A percentile compares a stretch with the other conserved stretches of the same genome.
phyloP scores from a whole-genome alignment of 2,797 vertebrate species.

The Amphiprion clarkii region DNA sequence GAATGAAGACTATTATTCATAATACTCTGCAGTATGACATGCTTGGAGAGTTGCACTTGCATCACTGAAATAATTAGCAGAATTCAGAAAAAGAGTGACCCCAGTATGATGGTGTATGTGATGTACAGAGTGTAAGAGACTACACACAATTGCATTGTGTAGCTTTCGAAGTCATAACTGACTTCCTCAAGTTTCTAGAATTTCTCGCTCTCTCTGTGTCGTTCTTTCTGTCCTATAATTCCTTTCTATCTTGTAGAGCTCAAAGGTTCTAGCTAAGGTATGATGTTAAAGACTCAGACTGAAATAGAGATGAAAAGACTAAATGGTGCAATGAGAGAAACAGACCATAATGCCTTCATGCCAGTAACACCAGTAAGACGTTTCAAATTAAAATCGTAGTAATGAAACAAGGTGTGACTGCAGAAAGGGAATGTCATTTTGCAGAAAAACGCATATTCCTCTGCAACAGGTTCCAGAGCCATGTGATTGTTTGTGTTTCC shows the following conservation, averaged over 20 bases:
- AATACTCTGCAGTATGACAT: background rate
- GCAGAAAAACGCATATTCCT: constrained; percentile 17
- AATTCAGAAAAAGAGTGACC: constrained; percentile 15
- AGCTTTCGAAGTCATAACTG: background rate
- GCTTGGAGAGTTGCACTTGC: background rate
- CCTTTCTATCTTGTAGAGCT: background rate
- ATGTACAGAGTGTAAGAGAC: constrained; percentile 31
- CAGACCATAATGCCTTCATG: background rate
- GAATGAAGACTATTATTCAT: background rate
- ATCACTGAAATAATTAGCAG: background rate
- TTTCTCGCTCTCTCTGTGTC: background rate
- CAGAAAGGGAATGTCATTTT: constrained; percentile 25
- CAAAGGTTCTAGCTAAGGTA: background rate
- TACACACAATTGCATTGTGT: background rate
- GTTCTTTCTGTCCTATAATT: background rate
- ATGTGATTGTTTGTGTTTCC: constrained; percentile 18
- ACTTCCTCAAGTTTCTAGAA: background rate
- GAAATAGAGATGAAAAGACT: constrained; percentile 17
- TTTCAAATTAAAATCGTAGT: constrained; percentile 1
- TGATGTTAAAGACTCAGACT: constrained; percentile 3
- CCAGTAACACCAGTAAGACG: constrained; percentile 3
- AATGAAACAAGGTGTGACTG: constrained; percentile 33
- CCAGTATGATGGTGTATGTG: constrained; percentile 8
- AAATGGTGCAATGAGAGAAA: constrained; percentile 13
- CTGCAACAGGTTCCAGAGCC: constrained; percentile 13